These are phyloP conservation scores for Erannis defoliaria DNA, from an alignment of 2,888 invertebrate species.

Conservation along the genomic window DNA sequence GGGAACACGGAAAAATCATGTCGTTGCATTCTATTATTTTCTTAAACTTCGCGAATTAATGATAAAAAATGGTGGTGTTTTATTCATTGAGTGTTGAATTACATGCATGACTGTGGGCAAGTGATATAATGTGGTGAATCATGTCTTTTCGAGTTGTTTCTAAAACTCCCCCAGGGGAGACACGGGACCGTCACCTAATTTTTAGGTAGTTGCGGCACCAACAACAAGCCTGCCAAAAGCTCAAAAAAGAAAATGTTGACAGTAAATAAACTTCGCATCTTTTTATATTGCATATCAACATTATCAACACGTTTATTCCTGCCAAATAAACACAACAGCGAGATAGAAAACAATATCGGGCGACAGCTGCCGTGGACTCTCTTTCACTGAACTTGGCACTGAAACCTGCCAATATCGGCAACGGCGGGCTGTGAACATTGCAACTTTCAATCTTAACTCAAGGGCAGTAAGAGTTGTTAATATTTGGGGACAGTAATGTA, in stretches of 20 bases:
- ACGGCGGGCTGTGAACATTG: neutral
- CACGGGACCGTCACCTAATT: too few relatives aligned
- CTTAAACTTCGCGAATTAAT: too few relatives aligned
- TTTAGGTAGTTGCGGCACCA: too few relatives aligned
- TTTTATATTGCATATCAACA: constrained; percentile 9
- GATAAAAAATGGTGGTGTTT: too few relatives aligned
- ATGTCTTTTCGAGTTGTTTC: too few relatives aligned
- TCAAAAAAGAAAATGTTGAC: neutral
- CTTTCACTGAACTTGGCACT: constrained; percentile 58
- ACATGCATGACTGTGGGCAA: too few relatives aligned
- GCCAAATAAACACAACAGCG: constrained; percentile 38
- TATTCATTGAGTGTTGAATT: too few relatives aligned
- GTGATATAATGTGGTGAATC: too few relatives aligned
- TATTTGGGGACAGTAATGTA: constrained; percentile 34
- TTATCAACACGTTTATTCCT: constrained; percentile 12
- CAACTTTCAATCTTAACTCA: constrained; percentile 49
- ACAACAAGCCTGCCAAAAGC: too few relatives aligned
- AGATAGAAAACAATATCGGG: constrained; percentile 31
- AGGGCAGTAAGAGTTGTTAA: constrained; percentile 42
- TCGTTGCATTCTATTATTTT: too few relatives aligned
- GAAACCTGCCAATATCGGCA: constrained; percentile 22
- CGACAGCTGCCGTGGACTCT: constrained; percentile 52
- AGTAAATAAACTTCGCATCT: neutral
- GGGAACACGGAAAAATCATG: too few relatives aligned
- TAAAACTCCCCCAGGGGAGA: too few relatives aligned